These are phyloP conservation scores for Pinna nobilis DNA, from an alignment of 1,140 invertebrate species.

Conservation along the genomic window DNA sequence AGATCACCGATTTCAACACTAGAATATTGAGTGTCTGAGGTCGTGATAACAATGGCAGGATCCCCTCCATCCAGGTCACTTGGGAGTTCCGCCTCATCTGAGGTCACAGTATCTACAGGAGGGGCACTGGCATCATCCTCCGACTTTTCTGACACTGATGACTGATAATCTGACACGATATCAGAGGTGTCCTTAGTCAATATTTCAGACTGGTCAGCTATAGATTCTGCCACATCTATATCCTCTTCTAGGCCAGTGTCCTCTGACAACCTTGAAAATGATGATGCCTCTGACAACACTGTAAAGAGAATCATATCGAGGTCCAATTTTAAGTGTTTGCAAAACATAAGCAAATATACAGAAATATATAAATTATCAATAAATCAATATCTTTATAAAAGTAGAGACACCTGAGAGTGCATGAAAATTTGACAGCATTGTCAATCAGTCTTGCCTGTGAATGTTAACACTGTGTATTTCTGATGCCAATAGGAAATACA, in stretches of 20 bases:
- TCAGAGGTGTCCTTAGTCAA: slow-evolving; percentile 12
- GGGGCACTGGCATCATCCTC: not conserved
- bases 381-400: too few species aligned
- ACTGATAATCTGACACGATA: slow-evolving; percentile 11
- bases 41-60: slow-evolving; percentile 46
- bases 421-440: too few species aligned
- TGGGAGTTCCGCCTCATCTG: slow-evolving; percentile 3
- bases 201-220: slow-evolving; percentile 35
- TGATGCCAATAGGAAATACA: too few species aligned
- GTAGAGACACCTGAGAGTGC: too few species aligned
- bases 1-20: slow-evolving; percentile 70
- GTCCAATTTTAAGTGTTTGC: too few species aligned
- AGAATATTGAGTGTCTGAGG: slow-evolving; percentile 64
- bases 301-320: slow-evolving; percentile 1
- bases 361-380: too few species aligned
- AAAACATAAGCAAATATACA: too few species aligned
- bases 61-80: slow-evolving; percentile 27
- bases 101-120: slow-evolving; percentile 4
- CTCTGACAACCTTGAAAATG: slow-evolving; percentile 57
- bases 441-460: too few species aligned
- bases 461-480: too few species aligned
- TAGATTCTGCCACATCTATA: slow-evolving; percentile 51
- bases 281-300: slow-evolving; percentile 57
- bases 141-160: slow-evolving; percentile 1
- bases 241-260: slow-evolving; percentile 72